Percentiles rank a stretch among this genome's conserved stretches.
phyloP scores from a whole-genome alignment of 2,113 vertebrate species.

The Regulus satrapa region DNA sequence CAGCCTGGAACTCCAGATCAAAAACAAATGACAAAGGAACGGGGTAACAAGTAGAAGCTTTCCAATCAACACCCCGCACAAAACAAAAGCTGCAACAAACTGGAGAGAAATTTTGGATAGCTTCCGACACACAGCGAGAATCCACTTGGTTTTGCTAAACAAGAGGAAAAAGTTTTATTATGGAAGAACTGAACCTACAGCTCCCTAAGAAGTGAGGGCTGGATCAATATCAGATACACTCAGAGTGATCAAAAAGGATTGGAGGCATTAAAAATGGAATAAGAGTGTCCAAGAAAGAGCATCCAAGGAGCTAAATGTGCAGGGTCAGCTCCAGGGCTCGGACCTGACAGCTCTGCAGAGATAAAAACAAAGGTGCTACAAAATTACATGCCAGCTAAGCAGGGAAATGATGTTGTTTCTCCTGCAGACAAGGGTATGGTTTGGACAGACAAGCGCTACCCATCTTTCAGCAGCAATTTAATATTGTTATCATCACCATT shows the following conservation, averaged over 20 bases:
- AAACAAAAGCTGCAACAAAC: neutral
- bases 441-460: neutral
- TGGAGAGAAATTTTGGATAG: neutral
- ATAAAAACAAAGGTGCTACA: neutral
- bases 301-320: neutral
- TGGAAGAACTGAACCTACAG: neutral
- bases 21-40: neutral
- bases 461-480: neutral
- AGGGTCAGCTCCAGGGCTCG: neutral
- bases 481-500: neutral
- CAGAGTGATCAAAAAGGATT: accelerated
- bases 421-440: neutral
- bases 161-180: neutral
- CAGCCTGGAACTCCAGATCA: neutral
- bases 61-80: neutral
- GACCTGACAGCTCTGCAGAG: neutral
- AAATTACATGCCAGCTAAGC: neutral
- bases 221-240: neutral
- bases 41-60: neutral
- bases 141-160: neutral
- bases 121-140: neutral
- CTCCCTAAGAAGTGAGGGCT: neutral
- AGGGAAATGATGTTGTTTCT: neutral
- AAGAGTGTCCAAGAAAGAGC: neutral
- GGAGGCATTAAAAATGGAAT: neutral